Conservation (phyloP, 1,140 invertebrate genomes). For the Heliothis subflexa region DNA sequence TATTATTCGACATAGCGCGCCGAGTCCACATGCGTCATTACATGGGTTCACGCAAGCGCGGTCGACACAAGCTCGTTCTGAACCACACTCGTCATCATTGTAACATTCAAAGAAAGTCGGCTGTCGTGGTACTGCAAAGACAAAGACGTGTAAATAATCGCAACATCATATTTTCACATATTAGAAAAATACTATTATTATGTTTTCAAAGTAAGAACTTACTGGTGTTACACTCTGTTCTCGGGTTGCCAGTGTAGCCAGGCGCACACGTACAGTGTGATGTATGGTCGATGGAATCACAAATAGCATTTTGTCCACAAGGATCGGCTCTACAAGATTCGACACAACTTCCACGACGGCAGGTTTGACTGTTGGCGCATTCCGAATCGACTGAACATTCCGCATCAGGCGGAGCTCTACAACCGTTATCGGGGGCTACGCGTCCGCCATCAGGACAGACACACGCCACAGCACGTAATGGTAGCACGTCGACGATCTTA, state of each 20-base stretch:
- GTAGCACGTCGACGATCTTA: constrained; percentile 91
- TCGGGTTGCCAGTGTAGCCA: constrained; percentile 93
- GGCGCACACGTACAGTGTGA: constrained; percentile 92
- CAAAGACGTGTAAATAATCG: constrained; percentile 19
- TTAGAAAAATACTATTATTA: constrained; percentile 13
- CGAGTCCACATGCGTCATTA: constrained; percentile 90
- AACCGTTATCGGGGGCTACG: constrained; percentile 87
- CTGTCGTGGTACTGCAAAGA: constrained; percentile 82
- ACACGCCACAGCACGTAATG: constrained; percentile 93
- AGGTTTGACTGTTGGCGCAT: constrained; percentile 91
- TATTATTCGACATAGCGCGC: constrained; percentile 92
- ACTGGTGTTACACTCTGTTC: constrained; percentile 92
- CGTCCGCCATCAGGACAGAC: constrained; percentile 89
- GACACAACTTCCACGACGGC: constrained; percentile 91
- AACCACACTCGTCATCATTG: constrained; percentile 91
- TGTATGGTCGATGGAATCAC: constrained; percentile 91
- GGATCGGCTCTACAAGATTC: constrained; percentile 92
- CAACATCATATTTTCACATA: background rate
- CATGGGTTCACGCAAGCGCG: constrained; percentile 93
- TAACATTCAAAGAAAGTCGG: constrained; percentile 89
- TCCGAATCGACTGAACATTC: constrained; percentile 91
- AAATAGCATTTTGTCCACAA: constrained; percentile 95
- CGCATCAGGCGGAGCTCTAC: constrained; percentile 82
- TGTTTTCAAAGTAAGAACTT: constrained; percentile 57
- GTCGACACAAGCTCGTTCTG: constrained; percentile 91